A percentile compares a stretch with the other conserved stretches of the same genome.
Evolutionary conservation across 2,888 invertebrate genomes (phyloP).

Genomic region (Lochmaea capreae): DNA sequence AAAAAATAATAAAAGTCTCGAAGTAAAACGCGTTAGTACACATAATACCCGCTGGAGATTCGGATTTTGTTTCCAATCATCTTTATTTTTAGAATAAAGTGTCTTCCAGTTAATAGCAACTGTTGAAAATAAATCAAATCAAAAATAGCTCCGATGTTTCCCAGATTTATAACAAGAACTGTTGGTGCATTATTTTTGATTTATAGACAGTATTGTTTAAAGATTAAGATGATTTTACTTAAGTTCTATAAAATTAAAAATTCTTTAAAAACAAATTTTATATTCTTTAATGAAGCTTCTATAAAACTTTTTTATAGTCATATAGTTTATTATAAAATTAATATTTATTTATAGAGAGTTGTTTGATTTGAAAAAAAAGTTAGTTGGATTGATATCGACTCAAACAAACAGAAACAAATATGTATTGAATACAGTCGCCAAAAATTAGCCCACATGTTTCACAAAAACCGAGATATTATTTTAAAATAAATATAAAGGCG

Average conservation of each 20-base stretch:
- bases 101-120: slow-evolving; percentile 40
- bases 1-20: neutral
- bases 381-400: too few relatives aligned
- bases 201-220: too few relatives aligned
- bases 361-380: too few relatives aligned
- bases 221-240: too few relatives aligned
- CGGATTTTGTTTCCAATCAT: slow-evolving; percentile 37
- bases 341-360: too few relatives aligned
- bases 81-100: slow-evolving; percentile 41
- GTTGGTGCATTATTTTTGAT: too few relatives aligned
- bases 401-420: neutral
- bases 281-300: too few relatives aligned
- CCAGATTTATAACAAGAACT: slow-evolving; percentile 7
- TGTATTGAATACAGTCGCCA: neutral
- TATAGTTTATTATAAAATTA: too few relatives aligned
- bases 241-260: too few relatives aligned
- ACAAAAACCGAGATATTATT: neutral
- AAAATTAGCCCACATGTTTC: neutral
- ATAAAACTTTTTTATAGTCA: too few relatives aligned
- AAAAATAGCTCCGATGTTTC: slow-evolving; percentile 40
- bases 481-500: neutral
- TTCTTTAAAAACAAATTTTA: too few relatives aligned
- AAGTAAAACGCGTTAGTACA: neutral
- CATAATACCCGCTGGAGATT: slow-evolving; percentile 10
- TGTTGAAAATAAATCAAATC: slow-evolving; percentile 46